Conservation (phyloP, 2,888 invertebrate genomes). For the Psylliodes chrysocephalus region DNA sequence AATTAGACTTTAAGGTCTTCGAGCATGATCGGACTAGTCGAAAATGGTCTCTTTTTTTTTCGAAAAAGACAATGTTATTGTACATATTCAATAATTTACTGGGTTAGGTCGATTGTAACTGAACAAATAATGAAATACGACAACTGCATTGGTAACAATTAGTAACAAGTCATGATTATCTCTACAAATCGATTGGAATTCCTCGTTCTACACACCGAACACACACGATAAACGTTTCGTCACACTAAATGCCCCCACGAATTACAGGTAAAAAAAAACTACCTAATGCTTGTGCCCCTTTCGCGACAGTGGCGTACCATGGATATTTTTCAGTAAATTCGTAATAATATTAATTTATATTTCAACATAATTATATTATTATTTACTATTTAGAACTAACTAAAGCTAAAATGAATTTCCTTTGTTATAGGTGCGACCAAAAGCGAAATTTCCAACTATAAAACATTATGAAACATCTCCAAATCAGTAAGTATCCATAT, state of each 20-base stretch:
- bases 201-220: slow-evolving; percentile 24
- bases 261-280: slow-evolving; percentile 6
- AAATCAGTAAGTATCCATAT: neutral
- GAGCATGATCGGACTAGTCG: no score
- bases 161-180: neutral
- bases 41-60: no score
- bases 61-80: no score
- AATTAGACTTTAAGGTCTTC: no score
- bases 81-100: no score
- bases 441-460: neutral
- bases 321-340: no score
- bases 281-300: neutral
- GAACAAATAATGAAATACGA: slow-evolving; percentile 3
- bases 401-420: neutral
- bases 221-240: slow-evolving; percentile 24
- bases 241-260: slow-evolving; percentile 18
- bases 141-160: slow-evolving; percentile 13
- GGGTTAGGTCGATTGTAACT: neutral
- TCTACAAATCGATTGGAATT: slow-evolving; percentile 23
- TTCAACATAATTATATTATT: no score
- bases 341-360: no score
- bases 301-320: neutral
- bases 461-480: neutral
- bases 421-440: neutral
- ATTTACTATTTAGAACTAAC: no score